phyloP scores from a whole-genome alignment of 2,797 vertebrate genomes.

The Eupleurogrammus muticus region DNA sequence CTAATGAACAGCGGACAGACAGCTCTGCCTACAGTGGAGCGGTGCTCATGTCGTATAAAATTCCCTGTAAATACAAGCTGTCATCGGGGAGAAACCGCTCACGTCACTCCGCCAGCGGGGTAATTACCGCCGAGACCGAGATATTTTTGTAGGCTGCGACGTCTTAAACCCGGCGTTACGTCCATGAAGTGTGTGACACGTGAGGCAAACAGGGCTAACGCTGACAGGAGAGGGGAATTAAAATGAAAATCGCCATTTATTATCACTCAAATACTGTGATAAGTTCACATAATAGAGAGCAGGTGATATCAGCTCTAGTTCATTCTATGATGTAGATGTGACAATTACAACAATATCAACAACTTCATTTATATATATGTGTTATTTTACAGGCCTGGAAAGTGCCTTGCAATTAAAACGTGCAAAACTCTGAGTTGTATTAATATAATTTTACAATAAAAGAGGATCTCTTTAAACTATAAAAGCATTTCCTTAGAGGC shows the following conservation, averaged over 20 bases:
- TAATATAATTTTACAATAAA: background rate
- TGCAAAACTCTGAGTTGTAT: background rate
- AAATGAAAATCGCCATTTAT: conserved; percentile 3
- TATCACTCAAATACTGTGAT: background rate
- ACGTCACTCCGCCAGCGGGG: conserved; percentile 35
- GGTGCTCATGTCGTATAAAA: conserved; percentile 51
- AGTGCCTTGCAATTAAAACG: background rate
- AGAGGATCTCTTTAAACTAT: background rate
- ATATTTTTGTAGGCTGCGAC: conserved; percentile 7
- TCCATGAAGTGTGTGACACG: conserved; percentile 16
- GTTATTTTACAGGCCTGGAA: too few species aligned
- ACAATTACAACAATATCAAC: too few species aligned
- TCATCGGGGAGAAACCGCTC: conserved; percentile 43
- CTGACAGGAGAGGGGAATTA: background rate
- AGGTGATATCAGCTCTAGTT: background rate
- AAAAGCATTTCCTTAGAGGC: background rate
- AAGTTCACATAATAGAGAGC: background rate
- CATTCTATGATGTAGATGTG: background rate
- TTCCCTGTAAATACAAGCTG: conserved; percentile 64
- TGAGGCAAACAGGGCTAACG: conserved; percentile 14
- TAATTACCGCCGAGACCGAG: conserved; percentile 50
- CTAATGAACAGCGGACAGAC: conserved; percentile 42
- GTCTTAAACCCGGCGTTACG: conserved; percentile 31
- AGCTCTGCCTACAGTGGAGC: conserved; percentile 44
- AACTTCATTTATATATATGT: background rate